phyloP scores from a whole-genome alignment of 2,888 invertebrate genomes.

The Anodontia alba region DNA sequence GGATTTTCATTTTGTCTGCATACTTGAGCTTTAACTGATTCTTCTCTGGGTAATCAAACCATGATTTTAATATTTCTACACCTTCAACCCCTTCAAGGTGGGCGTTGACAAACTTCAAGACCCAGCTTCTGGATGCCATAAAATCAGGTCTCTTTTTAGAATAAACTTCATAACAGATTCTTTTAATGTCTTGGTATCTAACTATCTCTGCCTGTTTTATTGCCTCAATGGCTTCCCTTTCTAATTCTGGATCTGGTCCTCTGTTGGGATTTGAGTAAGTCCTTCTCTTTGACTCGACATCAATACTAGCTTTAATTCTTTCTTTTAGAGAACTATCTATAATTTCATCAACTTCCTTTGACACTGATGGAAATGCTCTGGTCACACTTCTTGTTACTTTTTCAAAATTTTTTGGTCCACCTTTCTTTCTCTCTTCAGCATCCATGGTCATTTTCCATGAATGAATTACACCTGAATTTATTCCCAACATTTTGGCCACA shows the following conservation, averaged over 20 bases:
- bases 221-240: neutral
- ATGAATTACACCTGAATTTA: slow-evolving; percentile 59
- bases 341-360: neutral
- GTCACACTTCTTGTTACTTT: slow-evolving; percentile 13
- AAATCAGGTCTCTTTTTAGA: slow-evolving; percentile 1
- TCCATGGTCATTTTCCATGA: slow-evolving; percentile 57
- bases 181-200: neutral
- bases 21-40: neutral
- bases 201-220: slow-evolving; percentile 13
- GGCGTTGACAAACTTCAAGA: neutral
- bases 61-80: neutral
- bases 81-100: neutral
- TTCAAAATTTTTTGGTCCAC: slow-evolving; percentile 4
- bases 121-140: neutral
- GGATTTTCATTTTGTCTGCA: slow-evolving; percentile 49
- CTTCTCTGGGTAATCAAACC: neutral
- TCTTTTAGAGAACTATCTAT: neutral
- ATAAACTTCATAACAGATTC: slow-evolving; percentile 2
- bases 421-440: slow-evolving; percentile 40
- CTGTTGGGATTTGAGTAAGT: neutral
- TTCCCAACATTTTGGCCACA: slow-evolving; percentile 55
- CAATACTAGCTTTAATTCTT: slow-evolving; percentile 6
- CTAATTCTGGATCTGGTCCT: slow-evolving; percentile 15
- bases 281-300: slow-evolving; percentile 2
- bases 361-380: slow-evolving; percentile 2